Base-by-base conservation (phyloP, 1,140 invertebrate species). In the Charaxes varanes region DNA sequence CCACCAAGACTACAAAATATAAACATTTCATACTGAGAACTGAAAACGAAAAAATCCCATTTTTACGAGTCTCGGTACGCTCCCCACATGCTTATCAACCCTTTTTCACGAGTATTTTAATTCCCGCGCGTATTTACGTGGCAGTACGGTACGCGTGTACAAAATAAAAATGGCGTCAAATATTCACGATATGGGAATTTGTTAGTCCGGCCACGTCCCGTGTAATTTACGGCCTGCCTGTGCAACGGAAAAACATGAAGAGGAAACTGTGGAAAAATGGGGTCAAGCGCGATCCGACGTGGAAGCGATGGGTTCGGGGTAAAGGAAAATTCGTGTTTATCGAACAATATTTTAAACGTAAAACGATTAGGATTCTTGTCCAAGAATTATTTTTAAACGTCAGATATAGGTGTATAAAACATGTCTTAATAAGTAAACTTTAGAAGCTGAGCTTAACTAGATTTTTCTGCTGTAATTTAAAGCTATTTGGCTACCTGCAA, bases 151-250 rank as follows among this genome's bases (percentile, higher is more conserved):
- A 34, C 28, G 16, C 45, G 37, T 22, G 37, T 34, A 17, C 47
- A 17, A 55, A 55, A 55, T 55, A 55, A 42, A 50, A 55, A 43
- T 34, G 31, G 35, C 22, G 47, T 50, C 41, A 53, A 43, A 45
- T 53, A 53, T 53, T 47, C 41, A 48, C 30, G 41, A 48, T 47
- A 47, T 46, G 41, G 44, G 35, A 46, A 35, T 50, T 46, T 42
- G 40, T 27, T 22, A 59, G 55, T 59, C 45, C 21, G 31, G 19
- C 48, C 55, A 56, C 55, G 54, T 53, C 32, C 19, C 14, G 33
- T 6, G 46, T 57, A 51, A 57, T 51, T 58, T 61, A 58, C 46
- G 59, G 41, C 28, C 27, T 24, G 45, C 16, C 13, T 46, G 32
- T 28, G 41, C 26, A 40, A 17, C 14, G 42, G 19, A 4, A 40